Conservation (phyloP, 2,888 invertebrate genomes). For the Nymphalis c-album region DNA sequence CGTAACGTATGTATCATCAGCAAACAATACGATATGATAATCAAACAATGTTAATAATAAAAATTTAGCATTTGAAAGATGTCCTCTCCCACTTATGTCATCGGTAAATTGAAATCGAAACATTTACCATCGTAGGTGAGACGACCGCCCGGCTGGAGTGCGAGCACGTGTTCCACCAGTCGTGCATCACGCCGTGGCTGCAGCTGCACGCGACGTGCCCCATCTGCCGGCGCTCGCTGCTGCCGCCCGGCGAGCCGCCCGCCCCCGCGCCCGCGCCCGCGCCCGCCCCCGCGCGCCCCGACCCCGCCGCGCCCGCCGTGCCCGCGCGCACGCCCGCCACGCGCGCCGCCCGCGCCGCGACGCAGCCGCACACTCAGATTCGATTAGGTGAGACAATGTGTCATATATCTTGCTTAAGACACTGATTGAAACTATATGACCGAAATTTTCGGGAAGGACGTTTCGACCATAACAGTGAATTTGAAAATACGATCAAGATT, state of each 20-base stretch:
- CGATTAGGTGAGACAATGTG: neutral
- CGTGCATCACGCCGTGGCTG: conserved; percentile 97
- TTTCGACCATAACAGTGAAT: too few relatives aligned
- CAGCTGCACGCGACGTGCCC: conserved; percentile 98
- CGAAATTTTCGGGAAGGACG: too few relatives aligned
- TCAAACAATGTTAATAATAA: too few relatives aligned
- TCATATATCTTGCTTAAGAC: too few relatives aligned
- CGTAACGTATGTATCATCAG: too few relatives aligned
- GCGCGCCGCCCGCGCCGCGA: neutral
- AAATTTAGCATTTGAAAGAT: too few relatives aligned
- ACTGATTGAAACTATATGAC: too few relatives aligned
- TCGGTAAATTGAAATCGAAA: too few relatives aligned
- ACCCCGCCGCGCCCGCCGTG: conserved; percentile 30
- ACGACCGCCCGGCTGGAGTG: conserved; percentile 90
- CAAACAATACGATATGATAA: too few relatives aligned
- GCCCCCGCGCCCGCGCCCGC: conserved; percentile 35
- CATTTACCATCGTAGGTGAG: conserved; percentile 78
- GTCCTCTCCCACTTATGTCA: too few relatives aligned
- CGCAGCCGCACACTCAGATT: neutral
- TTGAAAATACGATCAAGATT: too few relatives aligned
- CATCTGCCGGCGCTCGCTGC: conserved; percentile 88
- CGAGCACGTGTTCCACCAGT: conserved; percentile 94
- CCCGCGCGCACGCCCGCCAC: conserved; percentile 16
- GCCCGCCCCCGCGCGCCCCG: conserved; percentile 28
- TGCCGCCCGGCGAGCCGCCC: conserved; percentile 43